Evolutionary conservation across 2,113 vertebrate genomes (phyloP).

Genomic region (Bos indicus): DNA sequence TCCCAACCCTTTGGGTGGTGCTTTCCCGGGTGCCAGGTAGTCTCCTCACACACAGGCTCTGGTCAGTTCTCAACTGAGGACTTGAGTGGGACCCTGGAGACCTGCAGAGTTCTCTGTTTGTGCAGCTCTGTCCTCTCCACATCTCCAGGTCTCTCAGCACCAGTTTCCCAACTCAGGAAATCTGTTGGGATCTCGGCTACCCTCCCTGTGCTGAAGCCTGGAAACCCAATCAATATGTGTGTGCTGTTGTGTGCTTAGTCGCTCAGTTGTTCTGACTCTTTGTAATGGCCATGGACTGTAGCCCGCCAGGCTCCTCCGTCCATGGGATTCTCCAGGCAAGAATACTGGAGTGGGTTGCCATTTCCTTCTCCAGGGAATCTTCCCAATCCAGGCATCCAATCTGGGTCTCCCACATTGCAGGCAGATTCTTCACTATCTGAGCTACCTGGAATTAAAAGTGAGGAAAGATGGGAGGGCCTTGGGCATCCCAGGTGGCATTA

Average conservation of each 20-base stretch:
- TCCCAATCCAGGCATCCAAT: neutral
- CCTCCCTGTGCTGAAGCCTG: neutral
- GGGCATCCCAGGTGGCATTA: neutral
- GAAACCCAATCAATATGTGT: neutral
- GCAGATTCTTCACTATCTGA: neutral
- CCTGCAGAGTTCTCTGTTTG: neutral
- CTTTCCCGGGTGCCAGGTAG: too few species aligned
- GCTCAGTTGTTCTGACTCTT: neutral
- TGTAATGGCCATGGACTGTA: neutral
- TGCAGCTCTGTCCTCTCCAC: neutral
- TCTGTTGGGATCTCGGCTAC: neutral
- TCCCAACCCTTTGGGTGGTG: too few species aligned
- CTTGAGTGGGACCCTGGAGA: neutral
- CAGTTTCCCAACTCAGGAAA: neutral
- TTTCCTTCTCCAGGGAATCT: neutral
- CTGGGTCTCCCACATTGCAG: neutral
- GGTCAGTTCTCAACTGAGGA: neutral
- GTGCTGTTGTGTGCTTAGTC: neutral
- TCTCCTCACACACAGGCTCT: neutral
- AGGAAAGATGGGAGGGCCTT: neutral
- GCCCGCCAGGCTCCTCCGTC: neutral
- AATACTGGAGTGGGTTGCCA: neutral
- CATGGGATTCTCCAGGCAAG: neutral
- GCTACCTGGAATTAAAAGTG: neutral
- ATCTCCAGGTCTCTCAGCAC: neutral